Base-by-base conservation (phyloP, 2,797 vertebrate genomes). In the Cuculus canorus region DNA sequence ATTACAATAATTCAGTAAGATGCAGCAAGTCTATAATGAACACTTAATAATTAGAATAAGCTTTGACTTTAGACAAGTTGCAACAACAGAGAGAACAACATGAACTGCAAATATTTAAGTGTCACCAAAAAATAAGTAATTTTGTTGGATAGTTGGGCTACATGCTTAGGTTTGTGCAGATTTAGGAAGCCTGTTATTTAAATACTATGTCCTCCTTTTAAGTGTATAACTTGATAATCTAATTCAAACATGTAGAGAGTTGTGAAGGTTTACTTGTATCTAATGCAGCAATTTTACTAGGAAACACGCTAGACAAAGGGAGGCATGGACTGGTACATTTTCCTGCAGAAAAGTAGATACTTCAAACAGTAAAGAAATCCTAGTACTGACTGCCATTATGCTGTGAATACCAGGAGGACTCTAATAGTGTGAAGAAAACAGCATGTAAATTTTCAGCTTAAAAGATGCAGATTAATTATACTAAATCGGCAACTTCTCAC, bases 251-350 rank as follows among this genome's bases (percentile, higher is more conserved):
- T 1, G 15, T 6, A 54, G 57, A 83, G 54, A 70, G 30, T 79
- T 32, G 33, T 28, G 56, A 65, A 82, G 35, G 43, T 92, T 95
- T 91, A 69, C 69, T 92, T 1, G 0, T 57, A 75, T 78, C 96
- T 88, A 78, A 88, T 85, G 71, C 72, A 17, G 87, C 87, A 91
- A 69, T 73, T 92, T 95, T 63, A 94, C 50, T 66, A 93, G 71
- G 87, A 95, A 95, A 59, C 59, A 86, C 50, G 79, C 87, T 83
- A 91, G 66, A 94, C 83, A 95, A 95, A 87, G 69, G n/a, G 64
- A 90, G 91, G 64, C 64, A 78, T 1, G 14, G 63, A 56, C 32
- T 41, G 45, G 45, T 75, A 54, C n/a, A 65, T 73, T 81, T 88
- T 78, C 75, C 70, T 94, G 75, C 41, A 91, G 86, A 45, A 59